Conservation (phyloP, 2,113 vertebrate species). For the Astatotilapia flaviijosephi region DNA sequence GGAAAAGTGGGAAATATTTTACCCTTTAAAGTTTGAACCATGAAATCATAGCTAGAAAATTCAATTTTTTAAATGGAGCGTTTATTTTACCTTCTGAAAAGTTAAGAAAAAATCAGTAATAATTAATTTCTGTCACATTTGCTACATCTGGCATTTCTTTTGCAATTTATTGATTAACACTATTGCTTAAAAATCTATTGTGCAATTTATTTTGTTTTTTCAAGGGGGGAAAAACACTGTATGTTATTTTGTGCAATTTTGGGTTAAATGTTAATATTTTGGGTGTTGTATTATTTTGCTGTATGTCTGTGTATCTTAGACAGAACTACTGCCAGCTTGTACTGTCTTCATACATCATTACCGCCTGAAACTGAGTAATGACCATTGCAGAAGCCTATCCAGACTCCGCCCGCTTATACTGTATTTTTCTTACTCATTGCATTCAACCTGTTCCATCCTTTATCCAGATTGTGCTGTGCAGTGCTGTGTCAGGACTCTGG, state of each 20-base stretch:
- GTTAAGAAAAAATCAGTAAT: neutral
- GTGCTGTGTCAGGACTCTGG: neutral
- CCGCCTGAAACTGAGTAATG: neutral
- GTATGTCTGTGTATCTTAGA: neutral
- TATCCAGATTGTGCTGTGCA: neutral
- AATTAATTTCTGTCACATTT: neutral
- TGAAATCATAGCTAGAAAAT: neutral
- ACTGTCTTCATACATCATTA: neutral
- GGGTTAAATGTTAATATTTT: neutral
- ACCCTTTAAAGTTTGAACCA: neutral
- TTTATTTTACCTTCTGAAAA: neutral
- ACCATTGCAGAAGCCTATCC: neutral
- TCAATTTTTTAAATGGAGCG: neutral
- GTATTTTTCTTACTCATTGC: neutral
- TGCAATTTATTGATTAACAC: neutral
- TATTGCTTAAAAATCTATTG: neutral
- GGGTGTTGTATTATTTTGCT: neutral
- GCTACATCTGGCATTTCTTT: neutral
- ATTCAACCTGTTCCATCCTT: neutral
- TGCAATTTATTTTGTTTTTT: neutral
- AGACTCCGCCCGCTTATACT: neutral
- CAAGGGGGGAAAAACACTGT: neutral
- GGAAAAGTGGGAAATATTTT: neutral
- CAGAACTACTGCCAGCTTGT: neutral
- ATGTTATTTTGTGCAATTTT: neutral